Evolutionary conservation across 2,888 invertebrate species (phyloP).

Genomic region (Epiperipatus broadwayi): DNA sequence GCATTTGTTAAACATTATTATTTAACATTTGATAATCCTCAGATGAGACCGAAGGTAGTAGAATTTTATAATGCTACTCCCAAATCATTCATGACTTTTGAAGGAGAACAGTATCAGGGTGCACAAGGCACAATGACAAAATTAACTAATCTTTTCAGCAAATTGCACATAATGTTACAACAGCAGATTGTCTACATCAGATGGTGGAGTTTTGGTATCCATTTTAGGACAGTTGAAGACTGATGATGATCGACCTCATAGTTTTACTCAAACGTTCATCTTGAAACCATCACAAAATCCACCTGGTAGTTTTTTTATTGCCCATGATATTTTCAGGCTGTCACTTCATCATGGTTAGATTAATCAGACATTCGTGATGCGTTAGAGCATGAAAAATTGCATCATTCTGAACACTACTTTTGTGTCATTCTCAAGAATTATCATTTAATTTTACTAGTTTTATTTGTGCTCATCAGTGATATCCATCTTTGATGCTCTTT

Average conservation of each 20-base stretch:
- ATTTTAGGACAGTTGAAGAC: conserved; percentile 92
- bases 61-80: conserved; percentile 76
- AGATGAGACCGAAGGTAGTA: conserved; percentile 57
- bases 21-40: conserved; percentile 65
- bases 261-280: conserved; percentile 79
- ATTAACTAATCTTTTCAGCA: conserved; percentile 87
- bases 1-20: conserved; percentile 89
- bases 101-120: too few species aligned
- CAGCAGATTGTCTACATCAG: conserved; percentile 88
- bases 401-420: too few species aligned
- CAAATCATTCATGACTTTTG: too few species aligned
- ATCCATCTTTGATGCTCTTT: too few species aligned
- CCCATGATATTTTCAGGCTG: conserved; percentile 88
- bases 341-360: conserved; percentile 79
- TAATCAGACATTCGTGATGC: too few species aligned
- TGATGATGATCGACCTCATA: conserved; percentile 86
- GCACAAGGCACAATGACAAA: too few species aligned
- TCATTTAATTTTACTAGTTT: too few species aligned
- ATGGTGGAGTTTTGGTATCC: conserved; percentile 85
- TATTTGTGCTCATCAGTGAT: too few species aligned
- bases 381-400: too few species aligned
- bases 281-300: conserved; percentile 59
- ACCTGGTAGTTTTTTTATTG: conserved; percentile 62
- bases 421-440: too few species aligned
- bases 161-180: conserved; percentile 74